These are phyloP conservation scores for Drosophila quadrilineata DNA, from an alignment of 1,140 invertebrate species.

Conservation along the genomic window DNA sequence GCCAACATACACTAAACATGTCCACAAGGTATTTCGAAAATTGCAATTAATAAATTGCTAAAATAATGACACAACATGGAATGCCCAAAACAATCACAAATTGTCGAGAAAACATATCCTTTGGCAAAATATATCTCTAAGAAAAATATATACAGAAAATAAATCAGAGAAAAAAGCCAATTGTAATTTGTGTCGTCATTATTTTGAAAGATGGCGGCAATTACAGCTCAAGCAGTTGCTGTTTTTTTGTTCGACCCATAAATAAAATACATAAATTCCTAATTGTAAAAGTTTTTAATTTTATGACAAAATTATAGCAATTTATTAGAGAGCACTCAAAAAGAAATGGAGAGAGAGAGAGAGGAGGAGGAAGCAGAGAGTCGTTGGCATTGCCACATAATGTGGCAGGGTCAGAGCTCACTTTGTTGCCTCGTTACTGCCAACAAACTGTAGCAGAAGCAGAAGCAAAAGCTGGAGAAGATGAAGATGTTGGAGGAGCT, in stretches of 20 bases:
- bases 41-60: too few relatives aligned
- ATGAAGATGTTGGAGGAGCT: too few relatives aligned
- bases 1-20: too few relatives aligned
- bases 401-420: conserved; percentile 23
- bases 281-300: conserved; percentile 77
- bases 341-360: not conserved
- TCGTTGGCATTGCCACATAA: conserved; percentile 4
- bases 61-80: too few relatives aligned
- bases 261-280: conserved; percentile 59
- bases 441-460: conserved; percentile 41
- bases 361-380: not conserved
- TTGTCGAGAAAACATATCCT: too few relatives aligned
- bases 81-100: too few relatives aligned
- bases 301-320: conserved; percentile 74
- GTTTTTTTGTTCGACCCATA: conserved; percentile 39
- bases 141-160: too few relatives aligned
- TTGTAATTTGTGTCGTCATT: conserved; percentile 38
- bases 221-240: conserved; percentile 42
- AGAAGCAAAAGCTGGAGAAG: not conserved
- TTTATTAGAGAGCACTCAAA: conserved; percentile 44
- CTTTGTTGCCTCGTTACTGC: conserved; percentile 50
- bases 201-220: conserved; percentile 17
- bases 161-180: too few relatives aligned
- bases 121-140: too few relatives aligned
- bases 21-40: too few relatives aligned